A percentile compares a stretch with the other conserved stretches of the same genome.
These are phyloP conservation scores for Laodelphax striatellus DNA, from an alignment of 1,140 invertebrate species.

Conservation along the genomic window DNA sequence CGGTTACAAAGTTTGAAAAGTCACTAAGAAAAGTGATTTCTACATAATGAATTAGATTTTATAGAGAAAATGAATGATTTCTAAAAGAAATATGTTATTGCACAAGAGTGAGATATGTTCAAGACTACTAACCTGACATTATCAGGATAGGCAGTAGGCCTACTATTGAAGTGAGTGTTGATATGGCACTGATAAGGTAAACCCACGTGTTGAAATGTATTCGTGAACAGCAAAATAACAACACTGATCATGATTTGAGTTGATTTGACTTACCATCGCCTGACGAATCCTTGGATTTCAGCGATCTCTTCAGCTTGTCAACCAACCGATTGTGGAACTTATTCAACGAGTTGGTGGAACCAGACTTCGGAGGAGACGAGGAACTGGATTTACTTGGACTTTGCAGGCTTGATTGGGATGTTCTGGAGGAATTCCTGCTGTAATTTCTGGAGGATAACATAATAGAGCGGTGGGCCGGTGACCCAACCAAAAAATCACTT, in stretches of 20 bases:
- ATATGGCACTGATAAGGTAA: too few relatives aligned
- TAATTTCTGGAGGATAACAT: conserved; percentile 43
- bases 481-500: conserved; percentile 44
- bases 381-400: conserved; percentile 41
- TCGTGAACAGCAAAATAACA: too few relatives aligned
- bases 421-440: conserved; percentile 41
- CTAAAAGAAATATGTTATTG: not conserved
- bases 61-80: not conserved
- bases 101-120: not conserved
- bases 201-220: too few relatives aligned
- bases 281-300: conserved; percentile 49
- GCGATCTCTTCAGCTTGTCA: conserved; percentile 66
- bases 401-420: conserved; percentile 43
- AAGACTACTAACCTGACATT: not conserved
- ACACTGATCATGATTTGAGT: not conserved
- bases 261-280: conserved; percentile 22
- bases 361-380: conserved; percentile 46
- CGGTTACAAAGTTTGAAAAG: too few relatives aligned
- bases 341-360: conserved; percentile 50
- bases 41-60: too few relatives aligned
- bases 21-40: too few relatives aligned
- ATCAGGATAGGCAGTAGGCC: too few relatives aligned
- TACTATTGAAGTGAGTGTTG: too few relatives aligned
- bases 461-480: conserved; percentile 49
- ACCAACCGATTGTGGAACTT: conserved; percentile 76